phyloP scores from a whole-genome alignment of 2,797 vertebrate genomes.

The Enteromius radiatus region DNA sequence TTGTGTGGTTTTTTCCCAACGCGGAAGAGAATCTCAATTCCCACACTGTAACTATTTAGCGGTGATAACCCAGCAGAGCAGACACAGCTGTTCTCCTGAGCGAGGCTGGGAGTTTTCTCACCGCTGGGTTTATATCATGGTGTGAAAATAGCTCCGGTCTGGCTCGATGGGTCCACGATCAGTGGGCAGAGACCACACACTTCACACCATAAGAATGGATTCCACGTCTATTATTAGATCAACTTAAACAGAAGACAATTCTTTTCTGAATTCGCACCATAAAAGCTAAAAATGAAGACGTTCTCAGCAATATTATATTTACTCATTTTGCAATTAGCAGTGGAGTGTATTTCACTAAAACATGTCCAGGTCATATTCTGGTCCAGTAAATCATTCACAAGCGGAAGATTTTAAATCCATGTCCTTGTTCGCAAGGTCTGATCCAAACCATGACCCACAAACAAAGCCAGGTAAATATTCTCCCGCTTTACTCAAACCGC shows the following conservation, averaged over 20 bases:
- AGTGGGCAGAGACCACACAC: conserved; percentile 18
- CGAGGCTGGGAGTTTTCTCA: conserved; percentile 31
- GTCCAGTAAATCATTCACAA: conserved; percentile 23
- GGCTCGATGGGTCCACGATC: background rate
- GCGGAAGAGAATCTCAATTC: conserved; percentile 17
- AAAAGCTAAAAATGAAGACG: background rate
- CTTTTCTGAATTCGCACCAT: background rate
- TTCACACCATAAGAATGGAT: conserved; percentile 1
- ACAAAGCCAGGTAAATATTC: conserved; percentile 5
- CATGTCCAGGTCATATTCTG: background rate
- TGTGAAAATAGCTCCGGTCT: conserved; percentile 45
- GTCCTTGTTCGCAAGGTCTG: conserved; percentile 41
- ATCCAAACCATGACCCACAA: conserved; percentile 35
- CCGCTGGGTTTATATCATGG: conserved; percentile 28
- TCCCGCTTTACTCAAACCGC: background rate
- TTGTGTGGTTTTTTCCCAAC: conserved; percentile 21
- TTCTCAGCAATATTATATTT: background rate
- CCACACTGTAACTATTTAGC: conserved; percentile 38
- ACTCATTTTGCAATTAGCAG: background rate
- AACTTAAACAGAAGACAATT: background rate
- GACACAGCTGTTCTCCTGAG: conserved; percentile 22
- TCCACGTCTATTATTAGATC: conserved; percentile 1
- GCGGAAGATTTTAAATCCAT: background rate
- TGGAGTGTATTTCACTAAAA: background rate
- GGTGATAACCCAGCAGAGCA: conserved; percentile 23